Evolutionary conservation across 1,140 invertebrate genomes (phyloP).

Genomic region (Drosophila repletoides): DNA sequence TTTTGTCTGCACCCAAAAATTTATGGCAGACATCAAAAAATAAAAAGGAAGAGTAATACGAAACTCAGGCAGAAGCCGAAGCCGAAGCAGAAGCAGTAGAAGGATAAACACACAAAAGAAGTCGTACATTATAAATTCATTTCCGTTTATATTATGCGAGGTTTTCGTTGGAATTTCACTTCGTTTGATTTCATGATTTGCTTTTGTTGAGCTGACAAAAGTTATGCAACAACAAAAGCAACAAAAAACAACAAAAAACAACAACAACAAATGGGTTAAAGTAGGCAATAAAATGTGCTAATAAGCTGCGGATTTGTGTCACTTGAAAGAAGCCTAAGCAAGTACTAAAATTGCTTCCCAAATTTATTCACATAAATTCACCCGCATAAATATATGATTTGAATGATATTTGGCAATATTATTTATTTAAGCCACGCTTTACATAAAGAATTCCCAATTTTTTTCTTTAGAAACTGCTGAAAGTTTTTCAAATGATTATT

Average conservation of each 20-base stretch:
- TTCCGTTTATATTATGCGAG: conserved; percentile 66
- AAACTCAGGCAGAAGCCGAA: too few relatives aligned
- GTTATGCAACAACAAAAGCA: not conserved
- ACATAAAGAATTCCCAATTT: too few relatives aligned
- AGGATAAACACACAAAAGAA: conserved; percentile 46
- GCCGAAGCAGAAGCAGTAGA: not conserved
- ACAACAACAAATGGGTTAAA: conserved; percentile 52
- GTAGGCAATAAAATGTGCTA: conserved; percentile 69
- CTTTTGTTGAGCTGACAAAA: conserved; percentile 15
- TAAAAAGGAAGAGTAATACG: conserved; percentile 2
- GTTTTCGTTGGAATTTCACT: conserved; percentile 14
- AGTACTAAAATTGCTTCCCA: not conserved
- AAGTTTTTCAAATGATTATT: too few relatives aligned
- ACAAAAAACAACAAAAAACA: conserved; percentile 3
- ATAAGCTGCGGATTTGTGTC: conserved; percentile 64
- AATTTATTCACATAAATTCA: conserved; percentile 23
- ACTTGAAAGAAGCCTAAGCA: not conserved
- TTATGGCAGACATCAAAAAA: conserved; percentile 36
- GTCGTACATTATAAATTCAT: conserved; percentile 75
- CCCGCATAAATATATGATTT: too few relatives aligned
- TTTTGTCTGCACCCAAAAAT: conserved; percentile 25
- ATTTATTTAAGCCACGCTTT: too few relatives aligned
- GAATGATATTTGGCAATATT: too few relatives aligned
- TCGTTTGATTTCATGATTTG: conserved; percentile 34
- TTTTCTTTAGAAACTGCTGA: too few relatives aligned